phyloP scores from a whole-genome alignment of 2,888 invertebrate genomes.

The Parascotia fuliginaria region DNA sequence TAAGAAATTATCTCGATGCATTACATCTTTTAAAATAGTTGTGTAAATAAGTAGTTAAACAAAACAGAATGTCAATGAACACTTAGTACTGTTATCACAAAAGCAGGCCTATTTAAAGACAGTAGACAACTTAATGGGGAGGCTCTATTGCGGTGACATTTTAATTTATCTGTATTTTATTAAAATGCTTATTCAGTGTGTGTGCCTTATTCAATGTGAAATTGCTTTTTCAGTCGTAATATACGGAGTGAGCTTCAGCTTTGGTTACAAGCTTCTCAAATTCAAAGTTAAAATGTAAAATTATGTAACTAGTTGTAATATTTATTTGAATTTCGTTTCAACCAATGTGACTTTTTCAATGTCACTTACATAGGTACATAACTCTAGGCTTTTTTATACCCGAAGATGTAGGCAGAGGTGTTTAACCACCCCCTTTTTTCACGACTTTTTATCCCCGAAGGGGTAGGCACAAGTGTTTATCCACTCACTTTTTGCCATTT shows the following conservation, averaged over 20 bases:
- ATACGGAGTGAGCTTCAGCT: conserved; percentile 35
- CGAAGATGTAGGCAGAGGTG: too few species aligned
- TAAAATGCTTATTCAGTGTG: conserved; percentile 45
- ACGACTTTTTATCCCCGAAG: too few species aligned
- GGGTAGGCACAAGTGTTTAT: too few species aligned
- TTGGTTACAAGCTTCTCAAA: conserved; percentile 15
- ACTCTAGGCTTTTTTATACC: too few species aligned
- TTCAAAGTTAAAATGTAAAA: conserved; percentile 17
- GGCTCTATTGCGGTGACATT: conserved; percentile 34
- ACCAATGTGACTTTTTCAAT: too few species aligned
- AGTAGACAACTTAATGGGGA: conserved; percentile 20
- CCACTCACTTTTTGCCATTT: too few species aligned
- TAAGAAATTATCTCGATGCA: too few species aligned
- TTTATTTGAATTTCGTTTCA: too few species aligned
- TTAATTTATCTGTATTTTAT: conserved; percentile 52
- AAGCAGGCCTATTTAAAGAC: conserved; percentile 31
- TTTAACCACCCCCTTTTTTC: too few species aligned
- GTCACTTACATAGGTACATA: too few species aligned
- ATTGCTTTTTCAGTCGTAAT: conserved; percentile 45
- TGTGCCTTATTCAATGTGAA: conserved; percentile 42
- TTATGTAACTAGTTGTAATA: too few species aligned
- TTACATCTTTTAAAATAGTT: too few species aligned
- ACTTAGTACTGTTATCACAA: conserved; percentile 21
- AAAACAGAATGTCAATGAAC: not conserved
- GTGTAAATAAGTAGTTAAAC: conserved; percentile 1